Percentiles rank a stretch among this genome's conserved stretches.
Conservation (phyloP, 2,888 invertebrate species). For the Polietes domitor region DNA sequence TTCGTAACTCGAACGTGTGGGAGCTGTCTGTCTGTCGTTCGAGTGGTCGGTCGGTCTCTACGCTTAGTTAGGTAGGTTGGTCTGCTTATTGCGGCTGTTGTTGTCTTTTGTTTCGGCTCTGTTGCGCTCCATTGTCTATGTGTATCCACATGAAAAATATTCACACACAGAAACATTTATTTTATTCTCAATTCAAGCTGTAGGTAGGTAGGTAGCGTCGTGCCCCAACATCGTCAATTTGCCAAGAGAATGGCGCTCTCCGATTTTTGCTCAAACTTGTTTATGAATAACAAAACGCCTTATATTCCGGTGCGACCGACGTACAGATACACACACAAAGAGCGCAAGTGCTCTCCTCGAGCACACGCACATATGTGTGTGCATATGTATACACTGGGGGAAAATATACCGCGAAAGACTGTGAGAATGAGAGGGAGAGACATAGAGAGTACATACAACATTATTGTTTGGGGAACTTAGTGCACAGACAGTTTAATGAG, state of each 20-base stretch:
- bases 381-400: neutral
- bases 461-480: neutral
- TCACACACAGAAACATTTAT: neutral
- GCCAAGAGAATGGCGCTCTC: neutral
- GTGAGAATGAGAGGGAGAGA: neutral
- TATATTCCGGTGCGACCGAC: neutral
- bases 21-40: conserved; percentile 47
- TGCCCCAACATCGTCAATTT: conserved; percentile 21
- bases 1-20: conserved; percentile 49
- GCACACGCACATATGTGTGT: neutral
- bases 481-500: neutral
- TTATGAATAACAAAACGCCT: conserved; percentile 41
- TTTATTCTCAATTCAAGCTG: conserved; percentile 26
- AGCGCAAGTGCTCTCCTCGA: neutral
- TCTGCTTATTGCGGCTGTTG: neutral
- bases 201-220: neutral
- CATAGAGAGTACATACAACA: neutral
- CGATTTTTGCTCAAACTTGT: conserved; percentile 38
- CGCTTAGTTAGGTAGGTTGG: too few species aligned
- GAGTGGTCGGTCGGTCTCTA: conserved; percentile 2
- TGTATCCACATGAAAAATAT: conserved; percentile 33
- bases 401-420: neutral
- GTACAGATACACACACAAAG: conserved; percentile 34
- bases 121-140: conserved; percentile 41
- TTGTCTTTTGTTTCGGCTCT: conserved; percentile 34